Percentiles rank a stretch among this genome's conserved stretches.
Evolutionary conservation across 1,140 invertebrate genomes (phyloP).

Genomic region (Frieseomelitta varia): DNA sequence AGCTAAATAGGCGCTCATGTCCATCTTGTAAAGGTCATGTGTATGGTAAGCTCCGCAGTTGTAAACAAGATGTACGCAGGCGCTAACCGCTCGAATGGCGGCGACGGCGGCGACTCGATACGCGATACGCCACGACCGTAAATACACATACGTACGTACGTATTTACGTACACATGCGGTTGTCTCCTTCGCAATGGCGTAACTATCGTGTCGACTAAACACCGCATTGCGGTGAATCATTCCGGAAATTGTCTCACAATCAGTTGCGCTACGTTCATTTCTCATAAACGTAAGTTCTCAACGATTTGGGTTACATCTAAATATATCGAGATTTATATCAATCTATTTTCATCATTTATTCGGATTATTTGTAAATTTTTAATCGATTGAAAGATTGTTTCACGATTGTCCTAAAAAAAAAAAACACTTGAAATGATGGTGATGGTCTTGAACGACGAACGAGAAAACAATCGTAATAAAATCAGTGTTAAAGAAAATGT

Average conservation of each 20-base stretch:
- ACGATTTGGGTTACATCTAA: background rate
- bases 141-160: conserved; percentile 52
- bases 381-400: background rate
- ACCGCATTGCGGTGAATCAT: conserved; percentile 61
- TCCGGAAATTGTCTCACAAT: conserved; percentile 27
- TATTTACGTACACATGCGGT: conserved; percentile 49
- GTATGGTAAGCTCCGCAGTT: conserved; percentile 80
- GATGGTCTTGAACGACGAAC: background rate
- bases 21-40: conserved; percentile 83
- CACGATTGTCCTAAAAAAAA: background rate
- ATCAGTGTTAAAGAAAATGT: background rate
- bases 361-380: background rate
- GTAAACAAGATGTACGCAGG: conserved; percentile 82
- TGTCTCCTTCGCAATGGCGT: conserved; percentile 49
- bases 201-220: conserved; percentile 55
- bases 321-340: background rate
- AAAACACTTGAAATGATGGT: background rate
- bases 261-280: conserved; percentile 27
- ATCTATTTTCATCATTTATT: background rate
- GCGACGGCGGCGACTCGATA: conserved; percentile 74
- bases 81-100: conserved; percentile 78
- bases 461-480: background rate
- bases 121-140: conserved; percentile 68
- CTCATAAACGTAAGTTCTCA: conserved; percentile 18
- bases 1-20: conserved; percentile 75